Percentiles rank a stretch among this genome's conserved stretches.
Conservation (phyloP, 2,113 vertebrate genomes). For the Indicator maculatus region DNA sequence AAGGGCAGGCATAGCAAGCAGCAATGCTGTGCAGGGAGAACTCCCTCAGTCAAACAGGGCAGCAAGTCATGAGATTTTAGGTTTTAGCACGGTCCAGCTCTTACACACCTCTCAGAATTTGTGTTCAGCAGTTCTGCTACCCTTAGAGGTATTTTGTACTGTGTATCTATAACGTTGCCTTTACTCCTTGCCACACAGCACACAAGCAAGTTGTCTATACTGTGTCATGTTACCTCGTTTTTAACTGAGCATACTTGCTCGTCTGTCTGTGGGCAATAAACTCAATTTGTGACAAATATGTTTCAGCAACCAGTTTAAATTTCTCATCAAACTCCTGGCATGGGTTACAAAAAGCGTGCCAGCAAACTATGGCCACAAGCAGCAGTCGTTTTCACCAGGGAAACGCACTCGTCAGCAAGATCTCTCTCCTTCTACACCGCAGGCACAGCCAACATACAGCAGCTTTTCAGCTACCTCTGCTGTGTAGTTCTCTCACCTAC, state of each 20-base stretch:
- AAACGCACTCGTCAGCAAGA: background rate
- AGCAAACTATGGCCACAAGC: constrained; percentile 41
- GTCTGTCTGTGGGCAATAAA: constrained; percentile 45
- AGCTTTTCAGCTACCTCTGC: constrained; percentile 6
- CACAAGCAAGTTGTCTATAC: background rate
- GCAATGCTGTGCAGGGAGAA: background rate
- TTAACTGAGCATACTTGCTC: background rate
- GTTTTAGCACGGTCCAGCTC: background rate
- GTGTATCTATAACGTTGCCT: background rate
- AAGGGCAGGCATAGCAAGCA: background rate
- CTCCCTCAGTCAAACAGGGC: background rate
- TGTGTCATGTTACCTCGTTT: background rate
- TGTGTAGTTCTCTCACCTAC: background rate
- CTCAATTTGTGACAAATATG: constrained; percentile 29
- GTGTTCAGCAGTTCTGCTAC: background rate
- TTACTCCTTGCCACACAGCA: background rate
- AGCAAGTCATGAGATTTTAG: background rate
- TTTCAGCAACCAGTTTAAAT: constrained; percentile 44
- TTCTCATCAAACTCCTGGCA: constrained; percentile 36
- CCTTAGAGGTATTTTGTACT: background rate
- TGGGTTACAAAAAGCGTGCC: constrained; percentile 27
- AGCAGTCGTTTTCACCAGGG: constrained; percentile 22
- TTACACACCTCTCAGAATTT: background rate
- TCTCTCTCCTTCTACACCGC: background rate
- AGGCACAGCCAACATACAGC: background rate